phyloP scores from a whole-genome alignment of 2,888 invertebrate species.

The Drosophila neutralis region DNA sequence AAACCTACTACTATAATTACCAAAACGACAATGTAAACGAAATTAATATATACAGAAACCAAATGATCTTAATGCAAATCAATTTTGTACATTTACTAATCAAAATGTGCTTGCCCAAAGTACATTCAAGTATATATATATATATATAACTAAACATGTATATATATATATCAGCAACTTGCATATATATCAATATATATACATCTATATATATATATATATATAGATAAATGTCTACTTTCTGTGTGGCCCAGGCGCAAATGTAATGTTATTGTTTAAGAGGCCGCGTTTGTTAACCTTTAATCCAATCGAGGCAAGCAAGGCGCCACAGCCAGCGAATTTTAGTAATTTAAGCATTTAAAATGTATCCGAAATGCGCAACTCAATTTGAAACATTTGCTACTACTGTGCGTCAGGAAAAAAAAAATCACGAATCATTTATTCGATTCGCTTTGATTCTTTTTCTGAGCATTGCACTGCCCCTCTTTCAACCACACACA shows the following conservation, averaged over 20 bases:
- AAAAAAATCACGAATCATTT: neutral
- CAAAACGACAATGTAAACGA: conserved; percentile 64
- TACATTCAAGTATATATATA: conserved; percentile 46
- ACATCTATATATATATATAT: conserved; percentile 15
- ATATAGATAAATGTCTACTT: conserved; percentile 28
- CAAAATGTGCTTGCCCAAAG: conserved; percentile 35
- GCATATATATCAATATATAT: conserved; percentile 10
- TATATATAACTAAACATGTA: conserved; percentile 16
- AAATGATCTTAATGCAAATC: conserved; percentile 72
- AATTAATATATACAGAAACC: conserved; percentile 68
- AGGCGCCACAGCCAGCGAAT: conserved; percentile 69
- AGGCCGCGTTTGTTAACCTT: conserved; percentile 42
- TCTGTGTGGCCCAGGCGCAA: conserved; percentile 51
- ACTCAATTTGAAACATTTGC: conserved; percentile 27
- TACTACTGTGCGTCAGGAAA: conserved; percentile 3
- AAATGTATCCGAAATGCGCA: conserved; percentile 51
- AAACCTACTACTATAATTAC: conserved; percentile 48
- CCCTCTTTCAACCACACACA: conserved; percentile 9
- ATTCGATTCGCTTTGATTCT: conserved; percentile 5
- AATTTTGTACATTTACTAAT: conserved; percentile 57
- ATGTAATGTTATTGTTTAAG: conserved; percentile 44
- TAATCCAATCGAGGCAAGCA: conserved; percentile 59
- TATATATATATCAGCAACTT: conserved; percentile 11
- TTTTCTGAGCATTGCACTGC: conserved; percentile 43
- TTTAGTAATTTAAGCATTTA: conserved; percentile 77